These are phyloP conservation scores for Etia nguti DNA, from an alignment of 2,113 vertebrate genomes.

Conservation along the genomic window DNA sequence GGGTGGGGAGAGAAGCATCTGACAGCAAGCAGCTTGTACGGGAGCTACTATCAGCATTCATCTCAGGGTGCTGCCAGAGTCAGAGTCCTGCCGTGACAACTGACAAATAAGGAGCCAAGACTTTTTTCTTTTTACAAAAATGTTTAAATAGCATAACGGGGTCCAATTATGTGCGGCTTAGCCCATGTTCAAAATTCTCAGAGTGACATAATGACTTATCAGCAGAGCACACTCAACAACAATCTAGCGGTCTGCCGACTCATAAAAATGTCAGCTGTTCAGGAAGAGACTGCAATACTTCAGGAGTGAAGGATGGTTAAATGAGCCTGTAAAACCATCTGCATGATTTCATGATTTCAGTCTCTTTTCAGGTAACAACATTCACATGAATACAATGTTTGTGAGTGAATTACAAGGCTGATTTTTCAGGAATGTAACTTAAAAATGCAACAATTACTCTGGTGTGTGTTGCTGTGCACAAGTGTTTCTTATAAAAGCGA, in stretches of 20 bases:
- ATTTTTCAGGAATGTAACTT: rapidly evolving
- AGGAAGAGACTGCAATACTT: background rate
- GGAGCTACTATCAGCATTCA: constrained; percentile 44
- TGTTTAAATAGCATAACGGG: background rate
- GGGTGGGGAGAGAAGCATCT: constrained; percentile 59
- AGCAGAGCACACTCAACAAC: constrained; percentile 1
- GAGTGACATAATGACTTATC: constrained; percentile 26
- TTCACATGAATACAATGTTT: background rate
- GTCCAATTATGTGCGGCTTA: background rate
- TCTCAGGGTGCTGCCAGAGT: background rate
- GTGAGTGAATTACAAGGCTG: background rate
- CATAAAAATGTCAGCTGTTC: constrained; percentile 16
- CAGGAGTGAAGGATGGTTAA: background rate
- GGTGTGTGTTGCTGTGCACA: background rate
- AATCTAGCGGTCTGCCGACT: background rate
- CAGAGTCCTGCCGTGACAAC: constrained; percentile 11
- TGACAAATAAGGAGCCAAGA: background rate
- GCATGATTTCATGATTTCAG: background rate
- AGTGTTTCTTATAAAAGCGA: constrained; percentile 38
- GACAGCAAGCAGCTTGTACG: constrained; percentile 43
- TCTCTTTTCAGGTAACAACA: background rate
- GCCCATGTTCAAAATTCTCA: background rate
- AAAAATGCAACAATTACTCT: background rate
- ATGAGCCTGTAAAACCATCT: background rate
- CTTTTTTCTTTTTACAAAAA: constrained; percentile 1